Evolutionary conservation across 2,888 invertebrate genomes (phyloP), one percentile per base, ranked within the genome.

Genomic region (Sarcophaga variegata): DNA sequence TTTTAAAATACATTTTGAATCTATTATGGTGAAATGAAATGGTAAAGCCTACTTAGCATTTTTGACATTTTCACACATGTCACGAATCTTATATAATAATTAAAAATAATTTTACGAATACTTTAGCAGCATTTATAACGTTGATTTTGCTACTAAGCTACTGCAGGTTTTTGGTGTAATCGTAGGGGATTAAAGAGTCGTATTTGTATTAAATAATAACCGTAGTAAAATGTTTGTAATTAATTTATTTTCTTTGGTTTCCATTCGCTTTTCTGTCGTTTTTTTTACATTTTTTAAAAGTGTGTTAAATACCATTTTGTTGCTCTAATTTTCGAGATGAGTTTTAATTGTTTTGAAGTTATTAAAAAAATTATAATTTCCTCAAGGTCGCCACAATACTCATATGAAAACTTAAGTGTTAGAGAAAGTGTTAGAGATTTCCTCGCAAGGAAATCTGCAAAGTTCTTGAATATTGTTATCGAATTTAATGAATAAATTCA

Each of bases 241-340:
- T 27, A 27, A 22, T 62, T 59, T 45, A 11, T 49, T 54, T 54
- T 22, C 27, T 54, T 47, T 67, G 14, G 78, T 60, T 59, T 14
- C 20, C n/a, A 10, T 20, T 66, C 17, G 37, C 22, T 66, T 27
- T 37, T 20, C 5, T 37, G 20, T 1, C 0, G 4, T 67, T 45
- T 67, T 45, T 45, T 45, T 1, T 4, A 67, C 37, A 20, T 11
- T 37, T 59, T 59, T n/a, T 27, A 11, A 5, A 20, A 66, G 10
- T 59, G 37, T 37, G 27, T 66, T 47, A 76, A 76, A 37, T n/a
- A 54, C 3, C n/a, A 37, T 17, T 66, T 66, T 76, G 66, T 22
- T 77, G 70, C 72, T 77, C 72, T 49, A 64, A 72, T 77, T 83
- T 54, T 72, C 11, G 45, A 77, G 77, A 83, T 77, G 71, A 77